These are phyloP conservation scores for Muscina levida DNA, from an alignment of 2,888 invertebrate species.

Conservation along the genomic window DNA sequence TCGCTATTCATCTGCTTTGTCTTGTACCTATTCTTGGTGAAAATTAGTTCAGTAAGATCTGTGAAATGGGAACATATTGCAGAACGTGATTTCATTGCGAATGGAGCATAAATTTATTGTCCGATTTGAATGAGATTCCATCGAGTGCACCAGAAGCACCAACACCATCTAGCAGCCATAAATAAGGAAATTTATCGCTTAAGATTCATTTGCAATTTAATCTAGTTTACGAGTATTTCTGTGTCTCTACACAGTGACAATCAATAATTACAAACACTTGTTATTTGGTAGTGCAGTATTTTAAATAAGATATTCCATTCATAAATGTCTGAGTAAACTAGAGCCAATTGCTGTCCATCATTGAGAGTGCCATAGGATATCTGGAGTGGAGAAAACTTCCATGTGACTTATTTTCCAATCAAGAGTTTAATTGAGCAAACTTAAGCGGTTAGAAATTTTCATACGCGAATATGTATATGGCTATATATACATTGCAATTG, in stretches of 20 bases:
- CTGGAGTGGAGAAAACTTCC: too few relatives aligned
- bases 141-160: not conserved
- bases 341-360: too few relatives aligned
- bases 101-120: conserved; percentile 32
- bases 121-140: conserved; percentile 1
- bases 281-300: not conserved
- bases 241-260: not conserved
- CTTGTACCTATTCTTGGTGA: conserved; percentile 40
- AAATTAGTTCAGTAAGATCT: conserved; percentile 61
- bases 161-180: not conserved
- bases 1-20: not conserved
- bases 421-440: too few relatives aligned
- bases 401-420: too few relatives aligned
- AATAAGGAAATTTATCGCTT: conserved; percentile 4
- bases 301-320: too few relatives aligned
- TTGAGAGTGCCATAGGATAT: too few relatives aligned
- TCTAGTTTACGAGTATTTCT: not conserved
- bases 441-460: too few relatives aligned
- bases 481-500: too few relatives aligned
- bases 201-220: not conserved
- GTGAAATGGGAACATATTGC: conserved; percentile 43
- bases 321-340: too few relatives aligned
- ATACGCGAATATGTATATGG: too few relatives aligned
- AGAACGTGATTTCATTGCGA: conserved; percentile 40
- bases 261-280: not conserved